Evolutionary conservation across 2,113 vertebrate genomes (phyloP).

Genomic region (Glaucidium brasilianum): DNA sequence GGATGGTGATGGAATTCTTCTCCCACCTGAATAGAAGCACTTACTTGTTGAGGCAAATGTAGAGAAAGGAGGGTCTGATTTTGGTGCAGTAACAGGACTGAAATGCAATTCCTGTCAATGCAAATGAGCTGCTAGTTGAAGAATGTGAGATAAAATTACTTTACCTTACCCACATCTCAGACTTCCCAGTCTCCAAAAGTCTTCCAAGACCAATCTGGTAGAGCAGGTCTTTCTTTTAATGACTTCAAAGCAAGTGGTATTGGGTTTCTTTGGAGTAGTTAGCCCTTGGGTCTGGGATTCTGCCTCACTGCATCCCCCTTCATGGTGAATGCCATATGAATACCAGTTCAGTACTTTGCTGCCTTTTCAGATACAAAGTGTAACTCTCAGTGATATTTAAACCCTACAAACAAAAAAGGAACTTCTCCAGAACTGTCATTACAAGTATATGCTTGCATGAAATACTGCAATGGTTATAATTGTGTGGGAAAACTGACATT

Average conservation of each 20-base stretch:
- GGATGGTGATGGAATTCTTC: neutral
- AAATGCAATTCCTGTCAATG: neutral
- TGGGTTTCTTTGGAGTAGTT: neutral
- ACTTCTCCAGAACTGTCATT: neutral
- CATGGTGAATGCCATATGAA: neutral
- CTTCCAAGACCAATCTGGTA: neutral
- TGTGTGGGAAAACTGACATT: neutral
- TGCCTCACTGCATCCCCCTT: neutral
- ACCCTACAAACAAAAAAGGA: neutral
- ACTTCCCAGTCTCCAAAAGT: neutral
- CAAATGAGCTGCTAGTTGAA: neutral
- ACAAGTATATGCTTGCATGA: neutral
- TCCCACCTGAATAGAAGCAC: neutral
- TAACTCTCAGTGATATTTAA: neutral
- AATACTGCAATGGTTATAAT: neutral
- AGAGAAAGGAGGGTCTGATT: neutral
- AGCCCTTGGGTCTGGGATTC: neutral
- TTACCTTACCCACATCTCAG: neutral
- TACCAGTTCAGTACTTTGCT: neutral
- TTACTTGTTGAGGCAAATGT: neutral
- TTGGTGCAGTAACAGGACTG: neutral
- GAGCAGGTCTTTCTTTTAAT: neutral
- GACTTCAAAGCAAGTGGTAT: neutral
- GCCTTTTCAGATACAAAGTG: neutral
- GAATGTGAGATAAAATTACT: neutral